Conservation (phyloP, 2,888 invertebrate species). For the Chrysodeixis includens region DNA sequence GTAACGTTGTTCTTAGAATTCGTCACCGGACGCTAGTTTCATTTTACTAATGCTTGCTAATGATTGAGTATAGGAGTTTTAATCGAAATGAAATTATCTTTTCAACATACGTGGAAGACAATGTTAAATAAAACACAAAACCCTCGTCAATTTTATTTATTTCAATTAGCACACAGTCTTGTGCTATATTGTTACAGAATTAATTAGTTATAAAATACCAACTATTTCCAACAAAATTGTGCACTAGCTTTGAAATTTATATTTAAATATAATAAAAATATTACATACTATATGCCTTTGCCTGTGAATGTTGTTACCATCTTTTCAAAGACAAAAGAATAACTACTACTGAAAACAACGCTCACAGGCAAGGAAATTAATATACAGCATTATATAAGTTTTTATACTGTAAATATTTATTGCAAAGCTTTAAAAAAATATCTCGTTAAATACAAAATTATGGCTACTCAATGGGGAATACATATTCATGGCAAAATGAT, state of each 20-base stretch:
- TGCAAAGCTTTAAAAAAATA: slow-evolving; percentile 52
- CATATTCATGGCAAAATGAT: slow-evolving; percentile 66
- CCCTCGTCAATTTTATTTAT: slow-evolving; percentile 79
- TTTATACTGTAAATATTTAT: slow-evolving; percentile 43
- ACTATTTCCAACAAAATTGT: slow-evolving; percentile 81
- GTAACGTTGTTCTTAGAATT: too few species aligned
- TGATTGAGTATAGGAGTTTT: too few species aligned
- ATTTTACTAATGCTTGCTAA: too few species aligned
- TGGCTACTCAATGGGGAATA: slow-evolving; percentile 63
- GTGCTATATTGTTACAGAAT: slow-evolving; percentile 83
- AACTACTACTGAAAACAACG: slow-evolving; percentile 37
- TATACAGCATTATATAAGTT: slow-evolving; percentile 48
- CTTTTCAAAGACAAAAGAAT: slow-evolving; percentile 36
- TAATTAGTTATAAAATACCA: slow-evolving; percentile 77
- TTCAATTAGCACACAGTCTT: slow-evolving; percentile 81
- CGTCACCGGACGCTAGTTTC: too few species aligned
- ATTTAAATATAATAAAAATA: slow-evolving; percentile 61
- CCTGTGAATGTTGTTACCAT: slow-evolving; percentile 45
- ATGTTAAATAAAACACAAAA: slow-evolving; percentile 53
- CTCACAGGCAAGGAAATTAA: slow-evolving; percentile 43
- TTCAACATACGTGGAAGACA: too few species aligned
- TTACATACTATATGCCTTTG: slow-evolving; percentile 43
- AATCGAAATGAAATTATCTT: too few species aligned
- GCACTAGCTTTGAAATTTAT: slow-evolving; percentile 75
- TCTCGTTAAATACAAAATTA: slow-evolving; percentile 59